A percentile compares a stretch with the other conserved stretches of the same genome.
Evolutionary conservation across 2,113 vertebrate species (phyloP).

Genomic region (Leiothrix lutea): DNA sequence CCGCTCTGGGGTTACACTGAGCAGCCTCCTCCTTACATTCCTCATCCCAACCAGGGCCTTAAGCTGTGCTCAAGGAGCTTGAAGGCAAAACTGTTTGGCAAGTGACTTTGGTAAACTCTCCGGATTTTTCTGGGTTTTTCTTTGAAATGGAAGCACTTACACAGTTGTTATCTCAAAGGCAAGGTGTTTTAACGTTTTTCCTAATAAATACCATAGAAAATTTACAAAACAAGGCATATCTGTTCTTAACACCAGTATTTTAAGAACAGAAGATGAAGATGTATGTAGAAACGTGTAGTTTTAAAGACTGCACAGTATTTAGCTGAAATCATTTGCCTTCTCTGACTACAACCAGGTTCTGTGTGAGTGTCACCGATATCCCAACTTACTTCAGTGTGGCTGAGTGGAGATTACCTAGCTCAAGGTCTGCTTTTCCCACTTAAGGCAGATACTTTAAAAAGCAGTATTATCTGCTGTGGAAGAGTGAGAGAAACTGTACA

Average conservation of each 20-base stretch:
- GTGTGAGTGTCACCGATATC: slow-evolving; percentile 20
- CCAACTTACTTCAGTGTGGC: slow-evolving; percentile 27
- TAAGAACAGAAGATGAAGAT: slow-evolving; percentile 62
- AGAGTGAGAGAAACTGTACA: slow-evolving; percentile 54
- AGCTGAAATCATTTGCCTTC: slow-evolving; percentile 70
- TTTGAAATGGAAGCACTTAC: slow-evolving; percentile 71
- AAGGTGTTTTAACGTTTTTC: slow-evolving; percentile 73
- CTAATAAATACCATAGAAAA: slow-evolving; percentile 81
- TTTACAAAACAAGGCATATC: slow-evolving; percentile 76
- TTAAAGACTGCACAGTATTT: slow-evolving; percentile 14
- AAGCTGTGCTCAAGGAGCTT: slow-evolving; percentile 41
- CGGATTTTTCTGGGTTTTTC: slow-evolving; percentile 43
- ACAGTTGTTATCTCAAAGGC: slow-evolving; percentile 64
- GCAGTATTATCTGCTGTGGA: slow-evolving; percentile 34
- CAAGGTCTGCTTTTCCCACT: slow-evolving; percentile 43
- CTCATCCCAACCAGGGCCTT: slow-evolving; percentile 30
- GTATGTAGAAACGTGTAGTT: slow-evolving; percentile 38
- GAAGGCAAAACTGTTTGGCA: slow-evolving; percentile 80
- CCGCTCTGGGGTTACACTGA: slow-evolving; percentile 27
- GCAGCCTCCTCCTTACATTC: slow-evolving; percentile 34
- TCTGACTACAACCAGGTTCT: slow-evolving; percentile 49
- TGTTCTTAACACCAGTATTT: slow-evolving; percentile 58
- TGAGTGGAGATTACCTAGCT: slow-evolving; percentile 30
- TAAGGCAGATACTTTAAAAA: slow-evolving; percentile 47
- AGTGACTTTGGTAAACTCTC: slow-evolving; percentile 77